A percentile compares a stretch with the other conserved stretches of the same genome.
Evolutionary conservation across 2,113 vertebrate species (phyloP).

Genomic region (Euleptes europaea): DNA sequence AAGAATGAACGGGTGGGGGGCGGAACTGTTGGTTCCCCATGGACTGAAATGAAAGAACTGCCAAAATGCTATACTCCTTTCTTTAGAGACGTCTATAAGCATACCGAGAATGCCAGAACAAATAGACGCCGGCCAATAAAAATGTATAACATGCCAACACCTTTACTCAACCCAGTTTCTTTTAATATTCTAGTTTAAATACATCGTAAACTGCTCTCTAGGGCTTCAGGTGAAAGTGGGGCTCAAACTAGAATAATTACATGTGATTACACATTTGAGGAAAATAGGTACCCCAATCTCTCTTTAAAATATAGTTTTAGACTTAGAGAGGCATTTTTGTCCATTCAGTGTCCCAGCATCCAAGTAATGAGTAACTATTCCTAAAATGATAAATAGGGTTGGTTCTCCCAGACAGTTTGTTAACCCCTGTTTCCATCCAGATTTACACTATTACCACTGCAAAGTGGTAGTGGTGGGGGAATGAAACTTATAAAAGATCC

Average conservation of each 20-base stretch:
- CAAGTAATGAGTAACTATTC: background rate
- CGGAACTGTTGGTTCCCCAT: background rate
- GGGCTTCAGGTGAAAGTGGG: background rate
- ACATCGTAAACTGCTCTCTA: background rate
- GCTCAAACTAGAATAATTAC: constrained; percentile 8
- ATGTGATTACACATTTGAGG: background rate
- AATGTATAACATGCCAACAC: constrained; percentile 18
- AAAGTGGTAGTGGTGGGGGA: background rate
- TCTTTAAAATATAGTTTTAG: background rate
- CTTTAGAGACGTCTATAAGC: constrained; percentile 48
- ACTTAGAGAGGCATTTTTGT: background rate
- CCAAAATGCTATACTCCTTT: background rate
- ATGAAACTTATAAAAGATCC: no score
- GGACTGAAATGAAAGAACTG: background rate
- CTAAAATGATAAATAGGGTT: background rate
- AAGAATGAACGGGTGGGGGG: background rate
- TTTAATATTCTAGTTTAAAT: constrained; percentile 13
- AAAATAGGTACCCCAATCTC: background rate
- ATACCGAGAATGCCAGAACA: constrained; percentile 24
- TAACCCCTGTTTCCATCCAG: background rate
- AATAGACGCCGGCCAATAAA: constrained; percentile 28
- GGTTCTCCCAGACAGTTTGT: background rate
- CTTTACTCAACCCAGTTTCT: constrained; percentile 1
- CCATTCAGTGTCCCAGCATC: background rate
- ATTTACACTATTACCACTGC: background rate